phyloP scores from a whole-genome alignment of 2,797 vertebrate species.

The Neomorphus geoffroyi region DNA sequence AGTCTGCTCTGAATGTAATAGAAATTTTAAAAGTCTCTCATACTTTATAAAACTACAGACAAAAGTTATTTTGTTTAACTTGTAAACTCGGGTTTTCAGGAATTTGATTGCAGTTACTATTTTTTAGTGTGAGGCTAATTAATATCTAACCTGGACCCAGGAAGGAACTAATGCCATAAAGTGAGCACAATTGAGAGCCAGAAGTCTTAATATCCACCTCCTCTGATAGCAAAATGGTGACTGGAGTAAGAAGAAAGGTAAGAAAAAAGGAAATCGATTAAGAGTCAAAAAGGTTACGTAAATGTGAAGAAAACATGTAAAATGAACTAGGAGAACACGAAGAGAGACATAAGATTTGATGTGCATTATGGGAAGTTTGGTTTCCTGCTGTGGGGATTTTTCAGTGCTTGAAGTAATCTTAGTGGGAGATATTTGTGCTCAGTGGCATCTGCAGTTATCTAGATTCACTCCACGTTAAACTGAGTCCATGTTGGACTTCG shows the following conservation, averaged over 20 bases:
- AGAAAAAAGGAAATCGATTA: not conserved
- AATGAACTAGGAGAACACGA: not conserved
- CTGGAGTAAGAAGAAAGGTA: not conserved
- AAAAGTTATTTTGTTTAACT: not conserved
- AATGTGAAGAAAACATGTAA: not conserved
- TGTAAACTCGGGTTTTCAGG: not conserved
- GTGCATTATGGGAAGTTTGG: not conserved
- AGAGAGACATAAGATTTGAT: not conserved
- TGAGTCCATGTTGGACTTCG: too few species aligned
- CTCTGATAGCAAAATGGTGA: not conserved
- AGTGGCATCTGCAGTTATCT: not conserved
- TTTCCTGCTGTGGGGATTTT: not conserved
- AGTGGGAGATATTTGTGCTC: not conserved
- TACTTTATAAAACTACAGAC: not conserved
- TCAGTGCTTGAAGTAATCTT: not conserved
- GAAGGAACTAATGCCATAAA: not conserved
- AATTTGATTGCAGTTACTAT: not conserved
- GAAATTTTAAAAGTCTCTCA: not conserved
- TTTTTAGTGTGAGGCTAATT: not conserved
- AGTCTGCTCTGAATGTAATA: not conserved
- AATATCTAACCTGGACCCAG: not conserved
- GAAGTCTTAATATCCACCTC: not conserved
- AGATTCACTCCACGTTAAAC: not conserved
- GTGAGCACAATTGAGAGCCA: not conserved
- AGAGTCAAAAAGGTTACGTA: not conserved